A percentile compares a stretch with the other conserved stretches of the same genome.
Evolutionary conservation across 1,140 invertebrate species (phyloP).

Genomic region (Phocides pigmalion): DNA sequence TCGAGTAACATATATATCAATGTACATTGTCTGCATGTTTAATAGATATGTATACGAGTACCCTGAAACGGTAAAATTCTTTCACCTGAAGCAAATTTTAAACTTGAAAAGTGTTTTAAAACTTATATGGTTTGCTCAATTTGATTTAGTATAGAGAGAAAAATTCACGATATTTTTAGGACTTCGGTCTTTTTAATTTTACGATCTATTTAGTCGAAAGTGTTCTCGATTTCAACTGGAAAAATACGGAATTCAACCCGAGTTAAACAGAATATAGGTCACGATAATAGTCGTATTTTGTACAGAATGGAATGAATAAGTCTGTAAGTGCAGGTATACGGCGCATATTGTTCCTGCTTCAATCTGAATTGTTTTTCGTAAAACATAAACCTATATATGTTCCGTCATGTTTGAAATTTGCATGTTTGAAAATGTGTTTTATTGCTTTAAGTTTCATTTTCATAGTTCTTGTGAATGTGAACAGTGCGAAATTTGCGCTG

Average conservation of each 20-base stretch:
- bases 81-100: too few species aligned
- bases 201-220: background rate
- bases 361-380: background rate
- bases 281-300: slow-evolving; percentile 16
- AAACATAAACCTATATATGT: background rate
- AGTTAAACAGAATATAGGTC: slow-evolving; percentile 16
- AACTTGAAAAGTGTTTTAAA: background rate
- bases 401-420: background rate
- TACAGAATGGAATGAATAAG: slow-evolving; percentile 10
- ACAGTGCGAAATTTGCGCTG: too few species aligned
- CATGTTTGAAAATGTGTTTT: background rate
- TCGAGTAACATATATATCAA: too few species aligned
- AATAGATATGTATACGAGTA: too few species aligned
- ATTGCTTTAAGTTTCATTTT: background rate
- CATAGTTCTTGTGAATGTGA: background rate
- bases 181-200: background rate
- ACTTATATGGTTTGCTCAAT: background rate
- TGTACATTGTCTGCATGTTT: too few species aligned
- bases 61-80: too few species aligned
- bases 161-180: too few species aligned
- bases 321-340: slow-evolving; percentile 9
- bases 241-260: background rate
- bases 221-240: background rate
- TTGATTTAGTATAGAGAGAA: background rate
- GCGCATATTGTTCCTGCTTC: slow-evolving; percentile 12